These are phyloP conservation scores for Drosophila busckii DNA, from an alignment of 1,140 invertebrate species.

Conservation along the genomic window DNA sequence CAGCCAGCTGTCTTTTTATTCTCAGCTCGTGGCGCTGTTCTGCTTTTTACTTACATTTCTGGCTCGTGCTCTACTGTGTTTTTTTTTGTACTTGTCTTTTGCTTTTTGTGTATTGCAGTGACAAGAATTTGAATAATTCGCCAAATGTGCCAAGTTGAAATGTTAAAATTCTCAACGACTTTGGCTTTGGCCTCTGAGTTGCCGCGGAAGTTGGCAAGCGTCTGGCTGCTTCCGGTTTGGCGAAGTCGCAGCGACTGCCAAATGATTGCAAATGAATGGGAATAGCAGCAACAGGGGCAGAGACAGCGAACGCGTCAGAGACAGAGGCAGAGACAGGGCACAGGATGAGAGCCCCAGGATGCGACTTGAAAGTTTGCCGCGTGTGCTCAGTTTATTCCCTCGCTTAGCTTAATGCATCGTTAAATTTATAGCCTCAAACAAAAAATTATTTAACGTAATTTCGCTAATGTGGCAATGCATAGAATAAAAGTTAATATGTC, in stretches of 20 bases:
- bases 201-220: slow-evolving; percentile 62
- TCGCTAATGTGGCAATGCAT: slow-evolving; percentile 61
- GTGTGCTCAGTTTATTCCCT: background rate
- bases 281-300: too few relatives aligned
- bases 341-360: slow-evolving; percentile 15
- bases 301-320: too few relatives aligned
- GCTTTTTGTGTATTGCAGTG: slow-evolving; percentile 48
- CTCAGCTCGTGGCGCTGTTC: slow-evolving; percentile 45
- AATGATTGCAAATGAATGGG: slow-evolving; percentile 76
- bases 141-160: slow-evolving; percentile 75
- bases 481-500: slow-evolving; percentile 44
- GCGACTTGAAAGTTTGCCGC: slow-evolving; percentile 8
- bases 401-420: slow-evolving; percentile 62
- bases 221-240: slow-evolving; percentile 60
- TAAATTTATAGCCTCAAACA: slow-evolving; percentile 61
- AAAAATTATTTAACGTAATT: slow-evolving; percentile 67
- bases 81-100: slow-evolving; percentile 9
- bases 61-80: slow-evolving; percentile 3
- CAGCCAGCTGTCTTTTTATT: slow-evolving; percentile 20
- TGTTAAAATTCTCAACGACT: slow-evolving; percentile 70
- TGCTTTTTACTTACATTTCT: slow-evolving; percentile 1
- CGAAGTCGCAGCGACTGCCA: slow-evolving; percentile 62
- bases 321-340: too few relatives aligned
- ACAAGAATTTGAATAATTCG: slow-evolving; percentile 77
- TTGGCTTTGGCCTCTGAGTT: slow-evolving; percentile 15